Base-by-base conservation (phyloP, 1,140 invertebrate genomes). In the Drosophila lowei region DNA sequence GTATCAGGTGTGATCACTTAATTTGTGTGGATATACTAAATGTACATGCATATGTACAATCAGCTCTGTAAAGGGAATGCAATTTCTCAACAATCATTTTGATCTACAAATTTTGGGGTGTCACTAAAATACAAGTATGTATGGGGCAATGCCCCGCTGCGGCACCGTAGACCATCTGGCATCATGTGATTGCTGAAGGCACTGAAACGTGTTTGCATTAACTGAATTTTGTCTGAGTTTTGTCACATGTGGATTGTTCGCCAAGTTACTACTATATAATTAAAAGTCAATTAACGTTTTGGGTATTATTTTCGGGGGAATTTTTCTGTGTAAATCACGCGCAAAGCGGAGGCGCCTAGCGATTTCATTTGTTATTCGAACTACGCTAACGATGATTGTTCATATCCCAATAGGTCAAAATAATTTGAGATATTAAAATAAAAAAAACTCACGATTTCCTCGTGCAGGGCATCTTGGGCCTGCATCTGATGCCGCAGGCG, bases 401-500 rank as follows among this genome's bases (percentile, higher is more conserved):
- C 44, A 46, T 18, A 21, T 18, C 13, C 11, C 41, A 8, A 11
- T 28, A 18, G 11, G 38, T 28, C 2, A 34, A 16, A 25, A 18
- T 5, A 52, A 34, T 8, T 34, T 25, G n/a, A 52, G 30, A 42
- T 11, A 16, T 30, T 11, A 0, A 18, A 0, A 5, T 6, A 15
- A 16, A 23, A 34, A 8, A 9, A 54, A 90, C 90, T 91, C 58
- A 91, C 90, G 64, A 71, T 91, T 44, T 90, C 89, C 60, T 90
- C 89, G n/a, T 72, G 66, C 8, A 90, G 65, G 2, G 86, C 64
- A 41, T 90, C 89, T 52, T 90, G 85, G 1, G 80, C 66, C 43
- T 90, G 90, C 89, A 90, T 84, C 61, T 90, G 89, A 42, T 90
- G 89, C 15, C 84, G 72, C 21, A 86, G 54, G 8, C 89, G 71